Evolutionary conservation across 1,140 invertebrate species (phyloP), one percentile per base, ranked within the genome.

Genomic region (Streblospio benedicti): DNA sequence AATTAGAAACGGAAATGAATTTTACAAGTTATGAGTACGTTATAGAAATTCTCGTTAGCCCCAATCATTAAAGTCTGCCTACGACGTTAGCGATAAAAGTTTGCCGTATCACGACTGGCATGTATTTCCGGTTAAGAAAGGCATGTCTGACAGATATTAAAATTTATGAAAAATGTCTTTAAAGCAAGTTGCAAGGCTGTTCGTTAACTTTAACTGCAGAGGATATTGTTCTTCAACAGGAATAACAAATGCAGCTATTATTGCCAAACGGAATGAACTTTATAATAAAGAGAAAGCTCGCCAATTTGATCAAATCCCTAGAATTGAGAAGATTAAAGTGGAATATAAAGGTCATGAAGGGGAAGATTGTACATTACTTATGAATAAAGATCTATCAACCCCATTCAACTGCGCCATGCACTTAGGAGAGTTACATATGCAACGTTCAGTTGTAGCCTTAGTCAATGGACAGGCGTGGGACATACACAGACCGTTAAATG

Each of bases 301-400:
- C 23, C 90, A 93, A 73, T 66, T 72, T 33, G 79, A 84, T 38
- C 74, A 82, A 5, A 79, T 94, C 28, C 89, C 88, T 5, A 78
- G 92, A 71, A 84, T 97, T 53, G 90, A 96, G 71, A 97, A 97
- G 80, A 93, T 97, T 57, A 82, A 90, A 77, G 87, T 97, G 0
- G 81, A 84, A 58, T 89, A 90, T 73, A 78, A 83, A 57, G 89
- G 88, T 0, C n/a, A n/a, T n/a, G 69, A 82, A 3, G 85, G 87
- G 0, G 84, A 90, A 62, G 83, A 89, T 62, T 81, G 83, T 23
- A 85, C 82, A 2, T 75, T 97, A 33, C 72, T 89, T 16, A 96
- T 98, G 93, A 97, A 98, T 75, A 91, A 89, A 75, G 78, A 85
- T 64, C 76, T 97, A 3, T 97, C 93, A 0, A 97, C 93, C 1